Conservation (phyloP, 2,888 invertebrate genomes). For the Heliconius ismenius region DNA sequence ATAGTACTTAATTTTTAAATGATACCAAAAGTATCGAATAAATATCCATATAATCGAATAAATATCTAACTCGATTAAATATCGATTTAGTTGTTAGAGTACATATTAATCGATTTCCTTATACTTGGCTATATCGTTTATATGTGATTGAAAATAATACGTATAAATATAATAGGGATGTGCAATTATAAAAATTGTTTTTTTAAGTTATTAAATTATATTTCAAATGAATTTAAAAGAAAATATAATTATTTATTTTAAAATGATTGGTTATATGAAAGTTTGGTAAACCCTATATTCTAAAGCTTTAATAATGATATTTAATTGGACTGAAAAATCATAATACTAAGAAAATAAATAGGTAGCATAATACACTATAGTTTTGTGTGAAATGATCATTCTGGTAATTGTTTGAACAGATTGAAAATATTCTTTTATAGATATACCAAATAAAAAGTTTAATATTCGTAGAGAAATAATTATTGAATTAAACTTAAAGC, state of each 20-base stretch:
- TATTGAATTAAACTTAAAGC: neutral
- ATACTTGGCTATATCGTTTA: neutral
- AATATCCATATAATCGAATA: neutral
- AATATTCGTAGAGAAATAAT: neutral
- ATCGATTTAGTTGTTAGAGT: neutral
- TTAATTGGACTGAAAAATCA: conserved; percentile 10
- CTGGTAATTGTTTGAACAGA: too few relatives aligned
- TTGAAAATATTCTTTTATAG: too few relatives aligned
- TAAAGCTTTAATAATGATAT: conserved; percentile 12
- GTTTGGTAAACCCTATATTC: neutral
- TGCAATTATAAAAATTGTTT: neutral
- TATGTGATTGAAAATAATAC: neutral
- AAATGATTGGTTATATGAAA: neutral
- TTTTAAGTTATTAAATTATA: neutral
- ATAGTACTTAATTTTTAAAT: neutral
- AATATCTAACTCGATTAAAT: neutral
- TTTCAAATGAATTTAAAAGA: neutral
- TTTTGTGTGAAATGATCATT: too few relatives aligned
- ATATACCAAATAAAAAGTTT: too few relatives aligned
- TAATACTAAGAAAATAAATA: neutral
- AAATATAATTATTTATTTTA: neutral
- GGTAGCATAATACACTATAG: too few relatives aligned
- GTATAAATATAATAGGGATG: neutral
- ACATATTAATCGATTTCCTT: neutral
- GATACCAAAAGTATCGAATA: neutral